Base-by-base conservation (phyloP, 1,140 invertebrate species). In the Streblospio benedicti region DNA sequence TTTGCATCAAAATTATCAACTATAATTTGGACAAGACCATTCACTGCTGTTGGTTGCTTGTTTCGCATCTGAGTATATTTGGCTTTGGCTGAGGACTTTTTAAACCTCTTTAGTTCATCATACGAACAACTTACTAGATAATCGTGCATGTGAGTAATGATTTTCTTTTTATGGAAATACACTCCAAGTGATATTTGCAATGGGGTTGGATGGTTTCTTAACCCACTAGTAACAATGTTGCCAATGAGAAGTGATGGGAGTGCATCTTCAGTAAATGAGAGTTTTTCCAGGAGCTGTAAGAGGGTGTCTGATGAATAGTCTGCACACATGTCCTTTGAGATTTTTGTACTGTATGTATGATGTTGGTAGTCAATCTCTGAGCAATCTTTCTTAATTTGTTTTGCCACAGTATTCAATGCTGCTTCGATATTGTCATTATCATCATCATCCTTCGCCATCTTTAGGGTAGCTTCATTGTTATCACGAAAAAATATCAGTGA, bases 31-130 rank as follows among this genome's bases (percentile, higher is more conserved):
- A 63, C 44, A 4, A 64, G 50, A 31, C 58, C 32, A 32, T 4
- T 28, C 18, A 27, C 38, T 12, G 52, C 16, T 43, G 44, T 20
- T 33, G 31, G 12, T 41, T 57, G 49, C 1, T 50, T n/a, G n/a
- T n/a, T n/a, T n/a, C n/a, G n/a, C n/a, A n/a, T n/a, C 55, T 49
- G 14, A 12, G 30, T 30, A 20, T 43, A 6, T 38, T 28, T 32
- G 35, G 57, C 45, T 27, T 5, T 16, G 6, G 65, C 65, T 18
- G 65, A 57, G 25, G 65, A 66, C n/a, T 5, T 4, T 44, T 64
- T 66, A 41, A 66, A 66, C 16, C 62, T 30, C 3, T 55, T 32
- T 5, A 66, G 52, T 54, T 66, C 65, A 62, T 64, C 62, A 60
- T 64, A 64, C 0, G 53, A 49, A 52, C 59, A 64, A 35, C 56